phyloP scores from a whole-genome alignment of 2,113 vertebrate species.

The Piliocolobus tephrosceles region DNA sequence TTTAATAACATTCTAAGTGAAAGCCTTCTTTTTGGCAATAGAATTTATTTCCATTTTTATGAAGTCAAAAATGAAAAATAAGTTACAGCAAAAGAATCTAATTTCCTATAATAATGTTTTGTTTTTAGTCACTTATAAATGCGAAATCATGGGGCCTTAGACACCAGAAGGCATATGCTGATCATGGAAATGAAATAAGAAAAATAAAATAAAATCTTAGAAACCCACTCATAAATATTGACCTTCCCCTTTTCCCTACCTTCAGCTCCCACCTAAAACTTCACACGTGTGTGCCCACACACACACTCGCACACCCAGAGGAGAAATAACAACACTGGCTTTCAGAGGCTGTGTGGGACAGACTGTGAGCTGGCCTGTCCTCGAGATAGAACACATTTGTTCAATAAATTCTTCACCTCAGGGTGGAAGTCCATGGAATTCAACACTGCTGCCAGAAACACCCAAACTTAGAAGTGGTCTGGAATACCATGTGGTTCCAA shows the following conservation, averaged over 20 bases:
- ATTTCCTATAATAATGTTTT: constrained; percentile 75
- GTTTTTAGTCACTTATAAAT: constrained; percentile 69
- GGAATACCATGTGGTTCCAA: neutral
- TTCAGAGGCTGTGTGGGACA: constrained; percentile 45
- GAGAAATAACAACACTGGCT: constrained; percentile 69
- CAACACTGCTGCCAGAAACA: constrained; percentile 16
- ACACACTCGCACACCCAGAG: constrained; percentile 22
- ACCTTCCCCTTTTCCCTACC: constrained; percentile 56
- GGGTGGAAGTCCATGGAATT: constrained; percentile 48
- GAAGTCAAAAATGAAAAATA: constrained; percentile 75
- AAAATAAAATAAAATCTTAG: constrained; percentile 74
- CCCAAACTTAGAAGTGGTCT: constrained; percentile 23
- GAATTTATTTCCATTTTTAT: constrained; percentile 75
- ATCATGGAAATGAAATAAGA: constrained; percentile 67
- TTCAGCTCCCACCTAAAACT: constrained; percentile 1
- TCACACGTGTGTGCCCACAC: constrained; percentile 51
- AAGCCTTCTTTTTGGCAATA: constrained; percentile 66
- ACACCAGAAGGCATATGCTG: constrained; percentile 60
- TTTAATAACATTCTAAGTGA: constrained; percentile 77
- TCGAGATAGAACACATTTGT: constrained; percentile 73
- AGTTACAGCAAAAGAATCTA: constrained; percentile 68
- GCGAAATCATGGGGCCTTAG: constrained; percentile 33
- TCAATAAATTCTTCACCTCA: constrained; percentile 71
- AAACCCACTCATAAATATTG: constrained; percentile 75
- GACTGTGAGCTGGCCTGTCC: constrained; percentile 55